A percentile compares a stretch with the other conserved stretches of the same genome.
These are phyloP conservation scores for Myzus persicae DNA, from an alignment of 1,140 invertebrate species.

Conservation along the genomic window DNA sequence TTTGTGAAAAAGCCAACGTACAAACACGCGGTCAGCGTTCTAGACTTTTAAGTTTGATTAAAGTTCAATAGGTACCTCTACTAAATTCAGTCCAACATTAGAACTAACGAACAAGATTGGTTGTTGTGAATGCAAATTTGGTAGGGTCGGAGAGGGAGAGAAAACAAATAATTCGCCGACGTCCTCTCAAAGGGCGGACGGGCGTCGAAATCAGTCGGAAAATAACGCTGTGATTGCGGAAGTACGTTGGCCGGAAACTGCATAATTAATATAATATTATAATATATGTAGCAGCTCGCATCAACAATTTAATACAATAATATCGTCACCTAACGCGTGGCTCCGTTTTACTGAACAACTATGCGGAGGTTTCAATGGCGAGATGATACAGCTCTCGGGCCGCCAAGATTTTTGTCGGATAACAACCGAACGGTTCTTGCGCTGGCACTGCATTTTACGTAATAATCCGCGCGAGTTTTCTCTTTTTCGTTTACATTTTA, in stretches of 20 bases:
- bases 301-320: not conserved
- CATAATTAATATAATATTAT: not conserved
- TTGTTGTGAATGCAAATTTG: not conserved
- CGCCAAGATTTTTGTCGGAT: not conserved
- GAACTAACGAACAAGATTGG: not conserved
- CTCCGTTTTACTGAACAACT: no score
- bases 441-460: not conserved
- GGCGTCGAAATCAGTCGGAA: not conserved
- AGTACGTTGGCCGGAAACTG: not conserved
- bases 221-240: not conserved
- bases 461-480: constrained; percentile 19
- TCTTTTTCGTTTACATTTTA: constrained; percentile 13
- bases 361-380: not conserved
- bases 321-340: not conserved
- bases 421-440: not conserved
- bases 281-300: not conserved
- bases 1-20: not conserved
- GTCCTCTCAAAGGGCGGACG: no score
- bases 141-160: not conserved
- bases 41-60: not conserved
- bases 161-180: not conserved
- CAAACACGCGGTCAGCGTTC: not conserved
- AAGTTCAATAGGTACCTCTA: no score
- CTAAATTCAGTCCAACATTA: not conserved
- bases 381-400: not conserved